Conservation (phyloP, 2,113 vertebrate genomes). For the Pavo muticus region DNA sequence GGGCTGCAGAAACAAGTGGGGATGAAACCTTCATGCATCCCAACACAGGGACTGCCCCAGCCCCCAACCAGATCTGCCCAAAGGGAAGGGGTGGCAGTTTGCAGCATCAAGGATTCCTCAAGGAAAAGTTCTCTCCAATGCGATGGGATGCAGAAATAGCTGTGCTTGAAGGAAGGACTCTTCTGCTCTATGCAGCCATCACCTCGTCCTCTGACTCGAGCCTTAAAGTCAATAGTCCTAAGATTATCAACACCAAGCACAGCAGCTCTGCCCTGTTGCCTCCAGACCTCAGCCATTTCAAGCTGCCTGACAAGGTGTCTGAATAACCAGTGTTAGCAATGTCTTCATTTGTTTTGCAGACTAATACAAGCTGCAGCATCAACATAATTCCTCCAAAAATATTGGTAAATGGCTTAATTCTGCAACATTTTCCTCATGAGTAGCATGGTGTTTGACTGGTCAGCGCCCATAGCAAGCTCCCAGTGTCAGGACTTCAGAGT, state of each 20-base stretch:
- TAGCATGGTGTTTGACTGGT: neutral
- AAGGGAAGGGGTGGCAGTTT: neutral
- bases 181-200: neutral
- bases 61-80: neutral
- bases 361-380: constrained; percentile 72
- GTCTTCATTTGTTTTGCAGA: constrained; percentile 78
- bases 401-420: constrained; percentile 70
- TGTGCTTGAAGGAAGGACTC: neutral
- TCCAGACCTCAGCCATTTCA: neutral
- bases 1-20: neutral
- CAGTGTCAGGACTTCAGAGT: neutral
- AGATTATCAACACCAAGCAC: neutral
- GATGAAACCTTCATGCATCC: neutral
- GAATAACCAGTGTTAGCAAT: constrained; percentile 39
- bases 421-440: constrained; percentile 27
- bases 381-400: constrained; percentile 67
- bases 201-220: neutral
- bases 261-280: neutral
- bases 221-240: neutral
- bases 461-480: constrained; percentile 8
- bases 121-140: neutral
- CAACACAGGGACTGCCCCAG: rapidly evolving
- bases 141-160: neutral
- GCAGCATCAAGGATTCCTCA: neutral
- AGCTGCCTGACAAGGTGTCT: neutral